A percentile compares a stretch with the other conserved stretches of the same genome.
phyloP scores from a whole-genome alignment of 1,140 invertebrate species.

The Bombus affinis region DNA sequence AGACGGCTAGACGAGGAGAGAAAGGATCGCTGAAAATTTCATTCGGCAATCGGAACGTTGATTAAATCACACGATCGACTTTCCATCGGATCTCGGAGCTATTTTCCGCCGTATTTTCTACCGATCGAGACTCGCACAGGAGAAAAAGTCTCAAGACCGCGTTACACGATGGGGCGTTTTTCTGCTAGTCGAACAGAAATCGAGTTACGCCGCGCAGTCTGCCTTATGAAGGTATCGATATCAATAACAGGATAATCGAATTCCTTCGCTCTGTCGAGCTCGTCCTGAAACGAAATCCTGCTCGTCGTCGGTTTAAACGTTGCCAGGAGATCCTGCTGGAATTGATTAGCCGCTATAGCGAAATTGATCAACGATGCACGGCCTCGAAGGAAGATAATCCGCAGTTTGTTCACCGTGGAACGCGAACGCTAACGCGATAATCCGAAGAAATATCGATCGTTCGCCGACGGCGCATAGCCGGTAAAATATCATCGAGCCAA shows the following conservation, averaged over 20 bases:
- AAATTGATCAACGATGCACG: neutral
- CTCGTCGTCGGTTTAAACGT: neutral
- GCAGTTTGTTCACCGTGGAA: neutral
- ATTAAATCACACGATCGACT: conserved; percentile 32
- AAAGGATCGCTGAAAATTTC: conserved; percentile 23
- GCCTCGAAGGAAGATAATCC: neutral
- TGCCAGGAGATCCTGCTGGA: neutral
- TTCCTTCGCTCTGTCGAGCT: conserved; percentile 3
- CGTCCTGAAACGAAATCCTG: neutral
- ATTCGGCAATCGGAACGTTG: conserved; percentile 9
- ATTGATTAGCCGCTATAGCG: neutral
- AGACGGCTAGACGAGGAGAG: too few species aligned
- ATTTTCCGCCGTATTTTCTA: neutral
- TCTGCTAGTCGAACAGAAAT: neutral
- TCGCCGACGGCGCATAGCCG: neutral
- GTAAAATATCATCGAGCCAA: neutral
- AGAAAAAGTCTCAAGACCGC: neutral
- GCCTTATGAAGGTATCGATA: conserved; percentile 30
- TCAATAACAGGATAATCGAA: conserved; percentile 34
- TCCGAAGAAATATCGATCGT: neutral
- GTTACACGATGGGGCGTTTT: neutral
- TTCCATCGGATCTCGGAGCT: conserved; percentile 13
- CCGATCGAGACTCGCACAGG: too few species aligned
- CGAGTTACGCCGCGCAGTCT: conserved; percentile 7
- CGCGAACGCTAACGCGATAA: neutral